Evolutionary conservation across 2,797 vertebrate species (phyloP), one percentile per base, ranked within the genome.

Genomic region (Acrossocheilus fasciatus): DNA sequence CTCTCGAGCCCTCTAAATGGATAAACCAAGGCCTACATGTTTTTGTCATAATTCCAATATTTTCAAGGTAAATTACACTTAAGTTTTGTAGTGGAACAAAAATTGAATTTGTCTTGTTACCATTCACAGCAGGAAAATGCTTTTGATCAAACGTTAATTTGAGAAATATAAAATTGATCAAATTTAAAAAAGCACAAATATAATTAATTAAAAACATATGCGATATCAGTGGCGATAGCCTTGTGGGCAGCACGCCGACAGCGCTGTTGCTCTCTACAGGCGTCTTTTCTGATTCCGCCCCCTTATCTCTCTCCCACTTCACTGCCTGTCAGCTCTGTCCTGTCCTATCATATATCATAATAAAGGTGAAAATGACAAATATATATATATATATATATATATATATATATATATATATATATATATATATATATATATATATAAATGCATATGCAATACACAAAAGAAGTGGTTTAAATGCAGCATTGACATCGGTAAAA

Each of bases 21-120:
- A 68, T 68, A 36, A 39, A 70, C 23, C 47, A 70, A 69, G 30
- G 43, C 30, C 17, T 30, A 17, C 26, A 52, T 34, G 9, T 75
- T 50, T 73, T 50, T 47, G 14, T 43, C 43, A 75, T 59, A 47
- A 45, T 62, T 34, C 7, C 70, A 62, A 72, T 8, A 23, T 83
- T 47, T 82, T 74, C 39, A 74, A 74, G 39, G 52, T n/a, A 74
- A 62, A 74, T 12, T 8, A 30, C 36, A 57, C 50, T 57, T 23
- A 34, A 26, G 34, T 59, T 73, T 39, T 57, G 23, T 8, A 7
- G 9, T 9, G 18, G 43, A 68, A 54, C 8, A 15, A 43, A 72
- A 52, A 50, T 2, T 8, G 0, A 52, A 17, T n/a, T n/a, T 66
- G 2, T 41, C 34, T 39, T 70, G 34, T 82, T 23, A 52, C 12